These are phyloP conservation scores for Timandra comae DNA, from an alignment of 2,888 invertebrate genomes.

Conservation along the genomic window DNA sequence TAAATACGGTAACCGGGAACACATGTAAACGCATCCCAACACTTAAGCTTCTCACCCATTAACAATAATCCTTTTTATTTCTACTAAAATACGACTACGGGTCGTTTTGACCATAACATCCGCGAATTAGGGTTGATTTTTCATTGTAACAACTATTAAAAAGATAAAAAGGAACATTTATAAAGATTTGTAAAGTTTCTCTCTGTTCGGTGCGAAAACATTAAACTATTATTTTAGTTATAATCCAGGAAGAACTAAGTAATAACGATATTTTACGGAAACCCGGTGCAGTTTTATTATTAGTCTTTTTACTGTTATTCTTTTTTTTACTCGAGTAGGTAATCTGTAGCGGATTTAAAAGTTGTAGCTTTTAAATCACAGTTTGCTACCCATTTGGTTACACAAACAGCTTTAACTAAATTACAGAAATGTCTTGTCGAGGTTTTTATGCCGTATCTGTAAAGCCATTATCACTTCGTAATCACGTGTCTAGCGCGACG, in stretches of 20 bases:
- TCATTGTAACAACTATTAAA: constrained; percentile 24
- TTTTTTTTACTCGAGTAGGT: no score
- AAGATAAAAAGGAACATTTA: constrained; percentile 46
- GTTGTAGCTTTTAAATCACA: no score
- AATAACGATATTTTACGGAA: constrained; percentile 8
- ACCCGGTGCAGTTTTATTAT: background rate
- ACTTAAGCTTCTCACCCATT: constrained; percentile 47
- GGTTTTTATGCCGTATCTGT: no score
- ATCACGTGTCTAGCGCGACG: no score
- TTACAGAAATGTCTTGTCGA: no score
- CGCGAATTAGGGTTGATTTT: constrained; percentile 35
- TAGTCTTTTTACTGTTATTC: no score
- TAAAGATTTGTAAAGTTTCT: constrained; percentile 48
- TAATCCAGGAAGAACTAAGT: constrained; percentile 33
- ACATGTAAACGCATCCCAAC: constrained; percentile 55
- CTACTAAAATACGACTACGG: constrained; percentile 19
- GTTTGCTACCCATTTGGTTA: no score
- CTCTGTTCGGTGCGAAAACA: constrained; percentile 40
- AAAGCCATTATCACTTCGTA: no score
- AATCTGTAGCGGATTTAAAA: no score
- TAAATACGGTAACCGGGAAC: constrained; percentile 44
- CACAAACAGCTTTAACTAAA: no score
- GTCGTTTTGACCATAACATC: constrained; percentile 21
- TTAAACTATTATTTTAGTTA: constrained; percentile 50
- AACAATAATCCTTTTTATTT: constrained; percentile 63